Percentiles rank a stretch among this genome's conserved stretches.
Conservation (phyloP, 35 echinoderm and acorn worm genomes). For the Lytechinus pictus region DNA sequence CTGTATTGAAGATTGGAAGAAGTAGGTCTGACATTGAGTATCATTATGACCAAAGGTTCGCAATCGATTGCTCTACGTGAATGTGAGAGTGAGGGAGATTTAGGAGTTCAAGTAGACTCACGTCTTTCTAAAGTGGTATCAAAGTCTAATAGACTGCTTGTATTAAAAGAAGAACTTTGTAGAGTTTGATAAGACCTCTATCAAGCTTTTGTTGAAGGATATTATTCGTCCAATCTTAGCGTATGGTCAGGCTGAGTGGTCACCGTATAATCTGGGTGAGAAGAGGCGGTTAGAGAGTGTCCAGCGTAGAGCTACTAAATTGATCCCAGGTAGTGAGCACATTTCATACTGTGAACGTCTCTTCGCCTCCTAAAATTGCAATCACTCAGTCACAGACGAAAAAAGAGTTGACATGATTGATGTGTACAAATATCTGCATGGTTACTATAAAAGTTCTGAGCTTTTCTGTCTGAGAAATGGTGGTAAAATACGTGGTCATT, state of each 20-base stretch:
- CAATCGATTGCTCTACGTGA: neutral
- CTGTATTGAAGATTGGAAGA: neutral
- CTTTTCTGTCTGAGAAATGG: too few relatives aligned
- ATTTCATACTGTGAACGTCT: neutral
- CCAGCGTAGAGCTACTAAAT: neutral
- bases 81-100: neutral
- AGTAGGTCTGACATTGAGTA: neutral
- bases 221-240: too few relatives aligned
- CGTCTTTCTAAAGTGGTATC: neutral
- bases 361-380: neutral
- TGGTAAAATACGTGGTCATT: too few relatives aligned
- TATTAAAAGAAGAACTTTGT: too few relatives aligned
- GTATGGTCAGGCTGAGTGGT: too few relatives aligned
- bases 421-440: neutral
- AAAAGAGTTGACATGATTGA: neutral
- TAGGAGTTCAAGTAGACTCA: neutral
- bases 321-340: neutral
- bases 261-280: neutral
- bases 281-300: neutral
- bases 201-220: too few relatives aligned
- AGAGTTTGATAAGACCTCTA: too few relatives aligned
- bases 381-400: neutral
- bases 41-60: neutral
- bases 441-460: too few relatives aligned
- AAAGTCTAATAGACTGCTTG: neutral